Evolutionary conservation across 2,113 vertebrate species (phyloP), one percentile per base, ranked within the genome.

Genomic region (Oostethus manadensis): DNA sequence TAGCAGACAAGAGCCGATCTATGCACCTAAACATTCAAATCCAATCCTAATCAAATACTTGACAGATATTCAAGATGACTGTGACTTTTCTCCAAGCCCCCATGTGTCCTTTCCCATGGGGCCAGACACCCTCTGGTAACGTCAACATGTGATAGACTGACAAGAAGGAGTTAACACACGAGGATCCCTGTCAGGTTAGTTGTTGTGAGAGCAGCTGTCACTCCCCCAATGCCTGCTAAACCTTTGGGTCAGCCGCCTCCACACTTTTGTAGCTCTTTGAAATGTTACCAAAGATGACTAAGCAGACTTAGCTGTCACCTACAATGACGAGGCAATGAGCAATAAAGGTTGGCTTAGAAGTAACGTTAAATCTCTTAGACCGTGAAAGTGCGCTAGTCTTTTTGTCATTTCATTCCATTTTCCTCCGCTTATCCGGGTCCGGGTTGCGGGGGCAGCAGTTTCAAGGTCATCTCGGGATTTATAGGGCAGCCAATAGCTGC

Each of bases 51-150:
- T 54, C 51, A 11, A 38, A 10, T 17, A 33, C 51, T 54, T 35
- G 51, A 54, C 51, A 38, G 51, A 53, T 11, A 53, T 35, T 9
- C 4, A 35, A 35, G 51, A 54, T 11, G 26, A 35, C 51, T 2
- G 10, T 35, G 17, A 35, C 29, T 18, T 54, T 33, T 35, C 51
- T 38, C 51, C 4, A 18, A 35, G 51, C 26, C 18, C 26, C n/a
- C 29, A 4, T 18, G 13, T 42, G 51, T 54, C 51, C 51, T 54
- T 54, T 54, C 29, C 51, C n/a, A n/a, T n/a, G 26, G 51, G 17
- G 10, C 29, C 51, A 54, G 51, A 54, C 29, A 18, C 17, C 51
- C 51, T 35, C 17, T 4, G 17, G 51, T n/a, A 15, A 22, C 11
- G 46, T 21, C 38, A 42, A 21, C 7, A 8, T 29, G 23, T 33